Conservation (phyloP, 2,888 invertebrate species). For the Brachyptera risi region DNA sequence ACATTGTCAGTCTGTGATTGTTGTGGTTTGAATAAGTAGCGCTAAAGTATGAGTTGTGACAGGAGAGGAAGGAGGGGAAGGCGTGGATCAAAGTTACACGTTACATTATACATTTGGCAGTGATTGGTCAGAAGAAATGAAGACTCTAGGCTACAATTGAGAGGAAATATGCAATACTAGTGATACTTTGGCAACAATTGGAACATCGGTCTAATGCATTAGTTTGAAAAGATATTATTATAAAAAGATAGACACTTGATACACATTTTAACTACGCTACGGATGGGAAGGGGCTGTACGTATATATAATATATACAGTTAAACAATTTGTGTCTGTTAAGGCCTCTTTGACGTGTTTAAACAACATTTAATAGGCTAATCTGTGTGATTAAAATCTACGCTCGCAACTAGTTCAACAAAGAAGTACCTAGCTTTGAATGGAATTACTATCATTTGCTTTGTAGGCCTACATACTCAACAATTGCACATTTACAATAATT, state of each 20-base stretch:
- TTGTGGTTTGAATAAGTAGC: not conserved
- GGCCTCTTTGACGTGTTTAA: slow-evolving; percentile 30
- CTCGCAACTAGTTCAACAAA: not conserved
- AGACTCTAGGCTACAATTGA: slow-evolving; percentile 8
- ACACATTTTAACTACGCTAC: not conserved
- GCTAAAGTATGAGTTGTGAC: too few relatives aligned
- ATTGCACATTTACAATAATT: too few relatives aligned
- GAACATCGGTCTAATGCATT: slow-evolving; percentile 16
- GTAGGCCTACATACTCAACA: too few relatives aligned
- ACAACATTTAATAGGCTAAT: slow-evolving; percentile 18
- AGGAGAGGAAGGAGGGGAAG: too few relatives aligned
- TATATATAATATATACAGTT: slow-evolving; percentile 12
- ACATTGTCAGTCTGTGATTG: not conserved
- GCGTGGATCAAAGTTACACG: too few relatives aligned
- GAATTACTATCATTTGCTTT: not conserved
- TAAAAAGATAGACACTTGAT: slow-evolving; percentile 1
- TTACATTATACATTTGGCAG: slow-evolving; percentile 12
- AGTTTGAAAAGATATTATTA: not conserved
- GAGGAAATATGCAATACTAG: slow-evolving; percentile 14
- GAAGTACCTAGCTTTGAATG: not conserved
- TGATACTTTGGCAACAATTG: slow-evolving; percentile 30
- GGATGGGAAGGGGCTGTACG: not conserved
- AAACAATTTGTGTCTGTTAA: slow-evolving; percentile 24
- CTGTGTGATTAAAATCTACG: not conserved
- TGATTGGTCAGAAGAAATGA: slow-evolving; percentile 23